Percentiles rank a stretch among this genome's conserved stretches.
These are phyloP conservation scores for Lasioglossum oenotherae DNA, from an alignment of 2,888 invertebrate genomes.

Conservation along the genomic window DNA sequence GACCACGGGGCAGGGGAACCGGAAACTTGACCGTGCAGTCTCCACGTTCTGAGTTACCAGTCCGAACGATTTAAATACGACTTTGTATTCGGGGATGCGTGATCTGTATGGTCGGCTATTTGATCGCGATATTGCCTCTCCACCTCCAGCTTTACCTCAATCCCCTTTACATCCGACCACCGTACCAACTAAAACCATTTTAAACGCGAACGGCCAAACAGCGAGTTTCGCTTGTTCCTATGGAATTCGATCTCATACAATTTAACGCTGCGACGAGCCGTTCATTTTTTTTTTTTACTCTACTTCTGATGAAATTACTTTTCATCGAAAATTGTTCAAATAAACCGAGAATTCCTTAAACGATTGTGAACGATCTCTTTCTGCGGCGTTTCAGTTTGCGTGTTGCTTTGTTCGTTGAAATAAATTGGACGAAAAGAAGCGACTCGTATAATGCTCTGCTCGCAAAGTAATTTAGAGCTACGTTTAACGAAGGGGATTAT, in stretches of 20 bases:
- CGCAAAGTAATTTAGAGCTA: no score
- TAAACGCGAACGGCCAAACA: background rate
- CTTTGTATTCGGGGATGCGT: constrained; percentile 21
- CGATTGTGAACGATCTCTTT: background rate
- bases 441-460: no score
- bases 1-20: background rate
- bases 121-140: constrained; percentile 3
- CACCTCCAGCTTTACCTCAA: background rate
- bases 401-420: background rate
- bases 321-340: background rate
- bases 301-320: background rate
- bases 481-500: no score
- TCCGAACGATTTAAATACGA: constrained; percentile 37
- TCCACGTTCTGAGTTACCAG: background rate
- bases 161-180: background rate
- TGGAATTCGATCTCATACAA: background rate
- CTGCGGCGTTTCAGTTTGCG: background rate
- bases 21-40: constrained; percentile 19
- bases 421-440: no score
- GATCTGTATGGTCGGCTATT: background rate
- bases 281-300: background rate
- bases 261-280: background rate
- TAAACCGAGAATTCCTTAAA: background rate
- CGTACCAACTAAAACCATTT: background rate
- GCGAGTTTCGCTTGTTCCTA: background rate